Base-by-base conservation (phyloP, 1,140 invertebrate species). In the Diachasmimorpha longicaudata region DNA sequence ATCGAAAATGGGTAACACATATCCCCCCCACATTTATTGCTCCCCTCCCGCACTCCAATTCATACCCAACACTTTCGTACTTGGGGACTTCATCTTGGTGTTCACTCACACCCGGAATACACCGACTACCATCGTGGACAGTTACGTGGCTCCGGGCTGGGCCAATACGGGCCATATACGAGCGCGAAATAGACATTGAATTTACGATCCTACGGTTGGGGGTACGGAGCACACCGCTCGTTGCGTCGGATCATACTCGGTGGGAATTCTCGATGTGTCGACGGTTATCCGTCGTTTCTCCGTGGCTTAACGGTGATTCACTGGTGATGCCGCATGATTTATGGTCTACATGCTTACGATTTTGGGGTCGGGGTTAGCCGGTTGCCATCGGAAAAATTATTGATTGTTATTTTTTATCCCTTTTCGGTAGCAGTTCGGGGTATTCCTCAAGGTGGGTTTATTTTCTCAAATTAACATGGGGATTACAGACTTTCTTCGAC, bases 221-320 rank as follows among this genome's bases (percentile, higher is more conserved):
- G n/a, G n/a, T n/a, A n/a, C n/a, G n/a, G n/a, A n/a, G n/a, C 31
- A 31, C 31, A n/a, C 31, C 31, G 2, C 31, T 31, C 31, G 31
- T 25, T 44, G 63, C 48, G 10, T 46, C 44, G 44, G 3, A 14
- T n/a, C 44, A 46, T n/a, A 46, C 44, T 11, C 44, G n/a, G 44
- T 11, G 11, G 42, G 52, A 66, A 74, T 74, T 67, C 42, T 23
- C 16, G 37, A 73, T 73, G 37, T 37, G 63, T 68, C 39, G 39
- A 36, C 31, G 31, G 31, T 31, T 19, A 74, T 74, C 72, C 68
- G 68, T 74, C 37, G 72, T n/a, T 52, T 66, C 52, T 31, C 14
- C 72, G 58, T 52, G 72, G 68, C 36, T 74, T 66, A 74, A 67
- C 52, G 46, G 37, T 13, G 23, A 73, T 73, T 72, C 70, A 23